phyloP scores from a whole-genome alignment of 2,113 vertebrate species.

The Arvicanthis niloticus region DNA sequence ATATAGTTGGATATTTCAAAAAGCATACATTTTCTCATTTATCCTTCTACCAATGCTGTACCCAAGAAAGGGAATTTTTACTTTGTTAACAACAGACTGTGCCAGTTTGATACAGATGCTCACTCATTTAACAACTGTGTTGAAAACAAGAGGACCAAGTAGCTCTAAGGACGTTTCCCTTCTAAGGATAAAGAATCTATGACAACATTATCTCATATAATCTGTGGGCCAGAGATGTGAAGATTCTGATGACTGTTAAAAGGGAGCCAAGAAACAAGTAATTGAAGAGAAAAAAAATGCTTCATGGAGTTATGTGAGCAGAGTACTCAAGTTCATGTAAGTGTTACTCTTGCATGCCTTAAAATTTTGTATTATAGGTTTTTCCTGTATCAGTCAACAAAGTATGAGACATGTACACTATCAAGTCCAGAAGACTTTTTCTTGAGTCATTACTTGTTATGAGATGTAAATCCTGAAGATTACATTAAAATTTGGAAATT shows the following conservation, averaged over 20 bases:
- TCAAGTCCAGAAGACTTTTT: constrained; percentile 28
- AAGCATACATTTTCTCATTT: constrained; percentile 55
- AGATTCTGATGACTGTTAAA: constrained; percentile 48
- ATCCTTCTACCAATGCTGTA: constrained; percentile 54
- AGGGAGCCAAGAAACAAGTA: constrained; percentile 9
- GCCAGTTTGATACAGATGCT: background rate
- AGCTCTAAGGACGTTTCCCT: background rate
- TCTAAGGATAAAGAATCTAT: constrained; percentile 35
- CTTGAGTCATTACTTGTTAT: background rate
- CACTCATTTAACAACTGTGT: background rate
- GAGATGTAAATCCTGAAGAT: background rate
- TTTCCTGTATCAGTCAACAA: background rate
- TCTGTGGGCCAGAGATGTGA: constrained; percentile 54
- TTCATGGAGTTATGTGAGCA: constrained; percentile 20
- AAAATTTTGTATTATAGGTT: background rate
- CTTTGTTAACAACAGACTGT: background rate
- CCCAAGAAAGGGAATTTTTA: constrained; percentile 53
- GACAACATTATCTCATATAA: constrained; percentile 54
- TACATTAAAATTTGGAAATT: constrained; percentile 7
- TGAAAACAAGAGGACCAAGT: background rate
- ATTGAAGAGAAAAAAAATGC: constrained; percentile 46
- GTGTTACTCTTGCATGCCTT: background rate
- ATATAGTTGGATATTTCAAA: constrained; percentile 63
- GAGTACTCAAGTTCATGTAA: background rate
- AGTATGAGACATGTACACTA: background rate